A percentile compares a stretch with the other conserved stretches of the same genome.
Evolutionary conservation across 2,797 vertebrate genomes (phyloP).

Genomic region (Danio jaintianensis): DNA sequence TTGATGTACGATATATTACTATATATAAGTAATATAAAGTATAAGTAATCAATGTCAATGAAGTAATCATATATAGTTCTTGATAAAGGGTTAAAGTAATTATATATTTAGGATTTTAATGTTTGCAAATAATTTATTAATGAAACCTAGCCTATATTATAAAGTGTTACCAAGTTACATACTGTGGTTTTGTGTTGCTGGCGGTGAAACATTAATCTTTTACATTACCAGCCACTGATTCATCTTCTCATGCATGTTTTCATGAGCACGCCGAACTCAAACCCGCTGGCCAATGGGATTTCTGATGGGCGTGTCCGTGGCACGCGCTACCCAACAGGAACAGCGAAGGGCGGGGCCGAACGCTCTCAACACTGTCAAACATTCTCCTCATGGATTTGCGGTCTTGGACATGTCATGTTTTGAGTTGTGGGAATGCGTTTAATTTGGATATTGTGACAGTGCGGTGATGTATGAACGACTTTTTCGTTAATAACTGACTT

Average conservation of each 20-base stretch:
- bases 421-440: conserved; percentile 22
- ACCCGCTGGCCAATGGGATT: conserved; percentile 24
- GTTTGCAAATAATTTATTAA: neutral
- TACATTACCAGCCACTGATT: conserved; percentile 41
- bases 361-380: conserved; percentile 31
- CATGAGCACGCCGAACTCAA: neutral
- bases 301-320: neutral
- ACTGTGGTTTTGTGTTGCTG: conserved; percentile 17
- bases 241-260: conserved; percentile 12
- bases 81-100: too few species aligned
- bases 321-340: conserved; percentile 44
- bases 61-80: too few species aligned
- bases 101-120: neutral
- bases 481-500: neutral
- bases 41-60: too few species aligned
- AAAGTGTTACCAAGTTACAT: neutral
- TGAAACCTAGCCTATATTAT: neutral
- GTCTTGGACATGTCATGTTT: conserved; percentile 10
- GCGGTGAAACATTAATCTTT: conserved; percentile 10
- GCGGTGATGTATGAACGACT: conserved; percentile 7
- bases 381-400: conserved; percentile 39
- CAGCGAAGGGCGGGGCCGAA: neutral
- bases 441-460: neutral
- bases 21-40: too few species aligned
- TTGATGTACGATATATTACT: too few species aligned